phyloP scores from a whole-genome alignment of 2,797 vertebrate species.

The Pseudotriccus pelzelni region DNA sequence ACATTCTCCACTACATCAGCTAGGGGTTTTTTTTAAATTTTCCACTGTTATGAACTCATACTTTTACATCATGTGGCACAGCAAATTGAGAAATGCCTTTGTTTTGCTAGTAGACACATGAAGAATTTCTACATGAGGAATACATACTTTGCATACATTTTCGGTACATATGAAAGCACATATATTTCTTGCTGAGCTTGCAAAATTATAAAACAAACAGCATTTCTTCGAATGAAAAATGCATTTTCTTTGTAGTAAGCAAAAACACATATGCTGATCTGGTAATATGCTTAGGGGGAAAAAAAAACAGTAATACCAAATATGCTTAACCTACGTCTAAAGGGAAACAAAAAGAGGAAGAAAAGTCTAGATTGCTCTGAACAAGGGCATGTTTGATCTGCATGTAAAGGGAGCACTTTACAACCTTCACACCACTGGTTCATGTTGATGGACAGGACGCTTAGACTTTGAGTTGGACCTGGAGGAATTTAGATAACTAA shows the following conservation, averaged over 20 bases:
- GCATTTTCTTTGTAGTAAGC: not conserved
- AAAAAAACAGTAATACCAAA: not conserved
- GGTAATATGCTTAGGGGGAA: not conserved
- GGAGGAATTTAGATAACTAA: slow-evolving; percentile 48
- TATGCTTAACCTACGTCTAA: not conserved
- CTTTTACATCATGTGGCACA: not conserved
- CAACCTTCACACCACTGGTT: slow-evolving; percentile 20
- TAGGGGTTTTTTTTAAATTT: not conserved
- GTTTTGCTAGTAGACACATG: not conserved
- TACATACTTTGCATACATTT: not conserved
- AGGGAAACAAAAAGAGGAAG: slow-evolving; percentile 5
- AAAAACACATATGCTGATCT: not conserved
- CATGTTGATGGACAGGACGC: slow-evolving; percentile 8
- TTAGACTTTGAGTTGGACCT: slow-evolving; percentile 47
- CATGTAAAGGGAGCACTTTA: not conserved
- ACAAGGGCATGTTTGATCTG: slow-evolving; percentile 46
- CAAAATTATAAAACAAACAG: not conserved
- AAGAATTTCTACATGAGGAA: not conserved
- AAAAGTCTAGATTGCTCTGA: slow-evolving; percentile 9
- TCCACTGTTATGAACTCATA: not conserved
- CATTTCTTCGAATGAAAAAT: not conserved
- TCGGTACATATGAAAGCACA: not conserved
- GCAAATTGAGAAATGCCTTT: not conserved
- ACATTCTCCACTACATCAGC: not conserved
- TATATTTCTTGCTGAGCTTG: not conserved